A percentile compares a stretch with the other conserved stretches of the same genome.
Conservation (phyloP, 2,113 vertebrate genomes). For the Entomyzon cyanotis region DNA sequence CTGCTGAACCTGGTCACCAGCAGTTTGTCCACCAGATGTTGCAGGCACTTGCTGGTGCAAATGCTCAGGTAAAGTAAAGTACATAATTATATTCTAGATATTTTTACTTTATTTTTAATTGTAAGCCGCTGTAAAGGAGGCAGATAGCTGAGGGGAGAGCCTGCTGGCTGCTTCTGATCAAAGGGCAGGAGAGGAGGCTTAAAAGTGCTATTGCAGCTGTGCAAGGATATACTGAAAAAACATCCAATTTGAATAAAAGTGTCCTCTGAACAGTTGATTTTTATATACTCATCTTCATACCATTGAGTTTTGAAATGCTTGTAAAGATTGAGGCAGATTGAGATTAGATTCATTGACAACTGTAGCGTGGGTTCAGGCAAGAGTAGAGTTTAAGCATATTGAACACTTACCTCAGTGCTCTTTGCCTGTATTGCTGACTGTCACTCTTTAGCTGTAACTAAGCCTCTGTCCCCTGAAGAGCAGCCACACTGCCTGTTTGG, state of each 20-base stretch:
- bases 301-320: background rate
- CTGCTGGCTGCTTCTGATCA: background rate
- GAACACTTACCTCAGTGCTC: background rate
- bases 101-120: background rate
- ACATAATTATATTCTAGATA: background rate
- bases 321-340: background rate
- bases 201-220: background rate
- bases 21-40: slow-evolving; percentile 91
- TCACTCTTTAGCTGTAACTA: background rate
- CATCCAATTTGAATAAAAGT: background rate
- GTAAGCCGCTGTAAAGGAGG: background rate
- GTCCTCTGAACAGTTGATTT: background rate
- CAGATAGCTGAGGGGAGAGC: background rate
- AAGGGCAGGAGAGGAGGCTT: background rate
- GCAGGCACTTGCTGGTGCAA: slow-evolving; percentile 83
- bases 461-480: background rate
- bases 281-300: background rate
- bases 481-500: background rate
- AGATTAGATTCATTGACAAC: background rate
- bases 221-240: background rate
- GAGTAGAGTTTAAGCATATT: background rate
- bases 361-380: background rate
- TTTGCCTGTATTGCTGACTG: background rate
- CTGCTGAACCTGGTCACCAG: slow-evolving; percentile 79
- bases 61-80: slow-evolving; percentile 81